Evolutionary conservation across 2,888 invertebrate genomes (phyloP).

Genomic region (Invenusta paracnida): DNA sequence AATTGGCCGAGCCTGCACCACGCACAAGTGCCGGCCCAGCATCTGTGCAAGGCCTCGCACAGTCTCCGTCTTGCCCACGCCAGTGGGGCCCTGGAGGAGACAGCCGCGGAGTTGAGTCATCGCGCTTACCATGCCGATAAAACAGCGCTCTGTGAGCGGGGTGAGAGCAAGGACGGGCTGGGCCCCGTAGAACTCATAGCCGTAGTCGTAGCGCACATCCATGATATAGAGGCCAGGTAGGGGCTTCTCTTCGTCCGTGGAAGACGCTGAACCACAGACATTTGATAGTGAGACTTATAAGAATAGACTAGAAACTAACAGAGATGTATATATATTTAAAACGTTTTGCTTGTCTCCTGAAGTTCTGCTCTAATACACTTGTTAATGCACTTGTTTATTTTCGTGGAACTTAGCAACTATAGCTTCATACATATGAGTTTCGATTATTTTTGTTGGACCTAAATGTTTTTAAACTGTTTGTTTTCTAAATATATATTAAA

Average conservation of each 20-base stretch:
- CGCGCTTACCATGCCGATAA: slow-evolving; percentile 53
- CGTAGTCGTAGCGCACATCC: slow-evolving; percentile 54
- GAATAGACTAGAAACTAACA: no score
- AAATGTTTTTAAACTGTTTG: no score
- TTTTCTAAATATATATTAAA: no score
- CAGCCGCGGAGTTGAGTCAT: slow-evolving; percentile 37
- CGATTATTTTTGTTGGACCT: no score
- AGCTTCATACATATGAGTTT: no score
- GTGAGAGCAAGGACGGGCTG: slow-evolving; percentile 53
- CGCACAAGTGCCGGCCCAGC: slow-evolving; percentile 54
- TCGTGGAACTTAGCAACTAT: no score
- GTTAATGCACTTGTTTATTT: no score
- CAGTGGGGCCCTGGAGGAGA: slow-evolving; percentile 51
- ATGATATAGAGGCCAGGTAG: slow-evolving; percentile 54
- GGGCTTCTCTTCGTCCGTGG: slow-evolving; percentile 50
- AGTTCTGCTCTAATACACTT: no score
- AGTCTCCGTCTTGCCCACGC: slow-evolving; percentile 58
- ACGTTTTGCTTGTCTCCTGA: no score
- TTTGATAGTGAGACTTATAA: no score
- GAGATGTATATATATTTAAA: no score
- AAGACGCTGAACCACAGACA: no score
- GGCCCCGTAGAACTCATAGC: slow-evolving; percentile 59
- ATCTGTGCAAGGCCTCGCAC: slow-evolving; percentile 56
- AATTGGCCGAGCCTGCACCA: slow-evolving; percentile 54
- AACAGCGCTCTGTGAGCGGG: slow-evolving; percentile 57